phyloP scores from a whole-genome alignment of 2,888 invertebrate genomes.

The Formica aserva region DNA sequence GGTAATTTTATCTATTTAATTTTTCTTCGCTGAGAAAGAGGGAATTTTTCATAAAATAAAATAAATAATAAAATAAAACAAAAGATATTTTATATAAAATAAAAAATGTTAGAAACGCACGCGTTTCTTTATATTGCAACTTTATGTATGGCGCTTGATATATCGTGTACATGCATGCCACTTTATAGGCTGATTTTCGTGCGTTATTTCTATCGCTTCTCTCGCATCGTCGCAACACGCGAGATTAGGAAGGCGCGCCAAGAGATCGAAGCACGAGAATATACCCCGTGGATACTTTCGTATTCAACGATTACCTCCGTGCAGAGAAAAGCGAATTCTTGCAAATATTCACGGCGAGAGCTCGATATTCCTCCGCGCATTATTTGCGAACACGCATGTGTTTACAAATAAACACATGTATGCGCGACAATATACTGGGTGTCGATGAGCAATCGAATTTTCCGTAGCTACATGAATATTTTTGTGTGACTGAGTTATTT shows the following conservation, averaged over 20 bases:
- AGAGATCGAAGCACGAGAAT: slow-evolving; percentile 30
- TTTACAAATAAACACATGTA: slow-evolving; percentile 20
- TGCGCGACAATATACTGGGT: slow-evolving; percentile 11
- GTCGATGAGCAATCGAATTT: neutral
- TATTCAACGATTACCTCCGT: slow-evolving; percentile 54
- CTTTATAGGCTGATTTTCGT: slow-evolving; percentile 30
- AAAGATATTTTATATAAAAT: neutral
- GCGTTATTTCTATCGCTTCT: slow-evolving; percentile 32
- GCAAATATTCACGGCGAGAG: slow-evolving; percentile 38
- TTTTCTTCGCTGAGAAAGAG: neutral
- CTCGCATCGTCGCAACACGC: slow-evolving; percentile 26
- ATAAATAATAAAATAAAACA: neutral
- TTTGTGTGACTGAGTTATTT: neutral
- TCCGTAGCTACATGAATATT: neutral
- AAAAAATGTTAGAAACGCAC: neutral
- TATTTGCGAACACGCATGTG: slow-evolving; percentile 20
- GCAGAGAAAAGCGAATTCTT: slow-evolving; percentile 65
- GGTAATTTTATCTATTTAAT: neutral
- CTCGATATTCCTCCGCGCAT: slow-evolving; percentile 47
- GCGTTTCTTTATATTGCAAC: neutral
- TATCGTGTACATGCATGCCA: neutral
- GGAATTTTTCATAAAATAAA: neutral
- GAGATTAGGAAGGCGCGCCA: slow-evolving; percentile 27
- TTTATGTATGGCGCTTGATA: neutral
- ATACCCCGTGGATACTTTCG: slow-evolving; percentile 51